A percentile compares a stretch with the other conserved stretches of the same genome.
Conservation (phyloP, 1,140 invertebrate genomes). For the Bombus sylvicola region DNA sequence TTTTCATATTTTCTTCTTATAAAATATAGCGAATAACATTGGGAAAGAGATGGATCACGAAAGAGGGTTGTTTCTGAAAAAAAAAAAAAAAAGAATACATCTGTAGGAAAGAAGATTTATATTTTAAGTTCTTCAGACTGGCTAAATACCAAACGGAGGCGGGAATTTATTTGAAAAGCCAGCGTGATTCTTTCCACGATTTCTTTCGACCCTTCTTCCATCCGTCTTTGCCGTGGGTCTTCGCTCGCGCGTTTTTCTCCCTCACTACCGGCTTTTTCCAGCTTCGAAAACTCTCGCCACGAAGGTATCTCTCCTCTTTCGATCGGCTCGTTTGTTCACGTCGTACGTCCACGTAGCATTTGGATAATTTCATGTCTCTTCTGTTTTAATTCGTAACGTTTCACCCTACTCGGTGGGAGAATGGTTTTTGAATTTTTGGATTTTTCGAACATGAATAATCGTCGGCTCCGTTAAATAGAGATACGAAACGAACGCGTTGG, state of each 20-base stretch:
- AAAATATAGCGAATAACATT: no score
- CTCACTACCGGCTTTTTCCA: constrained; percentile 35
- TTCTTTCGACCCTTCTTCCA: constrained; percentile 44
- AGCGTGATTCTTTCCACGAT: constrained; percentile 24
- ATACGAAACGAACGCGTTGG: background rate
- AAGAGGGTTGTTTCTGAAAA: background rate
- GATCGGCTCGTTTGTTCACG: constrained; percentile 55
- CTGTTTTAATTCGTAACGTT: background rate
- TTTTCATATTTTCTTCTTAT: no score
- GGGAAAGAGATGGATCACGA: no score
- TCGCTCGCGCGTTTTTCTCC: constrained; percentile 33
- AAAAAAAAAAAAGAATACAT: background rate
- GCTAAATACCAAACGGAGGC: constrained; percentile 16
- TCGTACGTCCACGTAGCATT: constrained; percentile 40
- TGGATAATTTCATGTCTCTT: constrained; percentile 53
- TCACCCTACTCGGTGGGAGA: no score
- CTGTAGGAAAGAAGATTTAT: background rate
- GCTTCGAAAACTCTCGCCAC: constrained; percentile 38
- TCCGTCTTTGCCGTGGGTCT: constrained; percentile 48
- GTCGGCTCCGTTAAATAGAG: constrained; percentile 8
- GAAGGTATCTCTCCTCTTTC: constrained; percentile 7
- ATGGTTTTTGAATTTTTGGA: background rate
- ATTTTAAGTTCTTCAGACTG: background rate
- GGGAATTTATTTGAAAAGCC: constrained; percentile 24
- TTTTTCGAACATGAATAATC: constrained; percentile 29